Evolutionary conservation across 2,113 vertebrate genomes (phyloP), one percentile per base, ranked within the genome.

Genomic region (Ranitomeya imitator): DNA sequence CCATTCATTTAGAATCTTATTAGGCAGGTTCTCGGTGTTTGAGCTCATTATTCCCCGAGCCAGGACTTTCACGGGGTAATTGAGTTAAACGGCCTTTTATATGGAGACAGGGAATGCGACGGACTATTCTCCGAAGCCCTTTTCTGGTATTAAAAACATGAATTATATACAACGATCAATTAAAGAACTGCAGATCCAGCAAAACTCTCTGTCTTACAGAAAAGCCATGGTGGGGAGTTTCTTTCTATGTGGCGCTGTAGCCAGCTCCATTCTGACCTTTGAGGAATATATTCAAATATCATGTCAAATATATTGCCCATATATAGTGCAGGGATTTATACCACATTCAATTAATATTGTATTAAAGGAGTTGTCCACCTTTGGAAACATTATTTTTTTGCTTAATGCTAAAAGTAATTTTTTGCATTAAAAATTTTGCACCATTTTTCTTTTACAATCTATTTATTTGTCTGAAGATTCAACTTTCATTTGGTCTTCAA

Each of bases 1-100:
- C 69, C 52, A 69, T 82, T 84, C 87, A 88, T 88, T 88, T 84
- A 78, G n/a, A 88, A 88, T 78, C 71, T 74, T 88, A 84, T 67
- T 67, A 16, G 87, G 6, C 73, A 78, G 71, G 80, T 16, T 63
- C 67, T 45, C 6, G 2, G 79, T 63, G 31, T 77, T 65, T 10
- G 37, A 61, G 55, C 51, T 31, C 9, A 55, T 61, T 88, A 88
- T 76, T 83, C 79, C 86, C 86, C 19, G 31, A 71, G 86, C 86
- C 15, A 3, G 45, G 54, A 31, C 54, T 65, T 73, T 81, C 79
- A 52, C 15, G 51, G 45, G 60, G 31, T 65, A 88, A 88, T 88
- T 57, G 81, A 88, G 81, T 88, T 88, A 84, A 88, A 59, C 61
- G 65, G 63, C 54, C 45, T 88, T 73, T 87, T 88, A 83, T 88